Evolutionary conservation across 2,797 vertebrate genomes (phyloP).

Genomic region (Anomalospiza imberbis): DNA sequence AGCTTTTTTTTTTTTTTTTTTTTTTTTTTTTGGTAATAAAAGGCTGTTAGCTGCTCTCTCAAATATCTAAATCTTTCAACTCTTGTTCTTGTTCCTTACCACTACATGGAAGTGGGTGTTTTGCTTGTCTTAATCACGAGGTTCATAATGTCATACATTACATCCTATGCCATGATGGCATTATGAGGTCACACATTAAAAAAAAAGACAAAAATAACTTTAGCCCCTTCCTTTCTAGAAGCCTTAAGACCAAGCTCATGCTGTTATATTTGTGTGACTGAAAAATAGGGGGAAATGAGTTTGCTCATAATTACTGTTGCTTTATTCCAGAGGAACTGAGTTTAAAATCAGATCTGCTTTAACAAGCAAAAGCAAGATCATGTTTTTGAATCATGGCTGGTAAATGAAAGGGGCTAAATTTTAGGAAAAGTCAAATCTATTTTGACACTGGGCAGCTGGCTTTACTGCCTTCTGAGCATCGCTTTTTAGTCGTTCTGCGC

Average conservation of each 20-base stretch:
- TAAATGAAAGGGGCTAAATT: conserved; percentile 3
- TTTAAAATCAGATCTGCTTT: conserved; percentile 12
- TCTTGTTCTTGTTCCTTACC: not conserved
- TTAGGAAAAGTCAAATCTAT: conserved; percentile 5
- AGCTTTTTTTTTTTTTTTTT: not conserved
- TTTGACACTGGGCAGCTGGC: not conserved
- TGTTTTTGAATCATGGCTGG: not conserved
- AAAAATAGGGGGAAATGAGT: not conserved
- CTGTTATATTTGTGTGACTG: not conserved
- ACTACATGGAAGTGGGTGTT: not conserved
- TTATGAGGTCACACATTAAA: not conserved
- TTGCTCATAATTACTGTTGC: not conserved
- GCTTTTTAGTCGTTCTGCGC: not conserved
- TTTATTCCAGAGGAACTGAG: conserved; percentile 10
- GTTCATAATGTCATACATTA: not conserved
- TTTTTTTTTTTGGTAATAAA: not conserved
- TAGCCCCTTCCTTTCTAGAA: not conserved
- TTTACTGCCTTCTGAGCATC: not conserved
- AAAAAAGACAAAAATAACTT: not conserved
- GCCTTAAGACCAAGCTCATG: not conserved
- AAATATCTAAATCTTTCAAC: not conserved
- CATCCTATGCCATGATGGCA: not conserved
- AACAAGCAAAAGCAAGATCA: not conserved
- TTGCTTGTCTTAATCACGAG: not conserved
- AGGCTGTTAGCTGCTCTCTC: not conserved